phyloP scores from a whole-genome alignment of 2,888 invertebrate genomes.

The Trissolcus brochymenae region DNA sequence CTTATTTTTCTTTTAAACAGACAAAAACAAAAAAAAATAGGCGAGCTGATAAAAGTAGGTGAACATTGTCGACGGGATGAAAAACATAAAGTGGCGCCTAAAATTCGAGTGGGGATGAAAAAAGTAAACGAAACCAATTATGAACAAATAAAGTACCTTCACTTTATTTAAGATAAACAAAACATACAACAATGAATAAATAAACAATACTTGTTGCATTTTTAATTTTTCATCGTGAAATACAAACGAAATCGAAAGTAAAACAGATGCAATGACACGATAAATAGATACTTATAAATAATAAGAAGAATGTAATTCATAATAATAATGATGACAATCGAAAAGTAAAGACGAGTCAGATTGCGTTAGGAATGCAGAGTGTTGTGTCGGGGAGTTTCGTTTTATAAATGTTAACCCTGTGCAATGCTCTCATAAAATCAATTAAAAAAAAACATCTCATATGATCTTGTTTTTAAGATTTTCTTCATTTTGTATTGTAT shows the following conservation, averaged over 20 bases:
- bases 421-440: too few species aligned
- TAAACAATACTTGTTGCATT: conserved; percentile 28
- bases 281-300: conserved; percentile 24
- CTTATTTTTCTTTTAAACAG: not conserved
- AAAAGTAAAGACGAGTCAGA: conserved; percentile 10
- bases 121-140: conserved; percentile 42
- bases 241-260: conserved; percentile 49
- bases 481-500: too few species aligned
- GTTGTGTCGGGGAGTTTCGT: too few species aligned
- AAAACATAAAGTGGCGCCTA: too few species aligned
- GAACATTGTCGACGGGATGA: too few species aligned
- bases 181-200: conserved; percentile 55
- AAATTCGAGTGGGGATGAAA: conserved; percentile 1
- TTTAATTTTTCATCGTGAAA: conserved; percentile 17
- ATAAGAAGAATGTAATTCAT: conserved; percentile 32
- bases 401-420: too few species aligned
- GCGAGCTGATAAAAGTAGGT: too few species aligned
- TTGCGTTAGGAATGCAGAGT: conserved; percentile 8
- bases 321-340: not conserved
- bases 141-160: conserved; percentile 53
- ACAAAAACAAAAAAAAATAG: too few species aligned
- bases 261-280: conserved; percentile 27
- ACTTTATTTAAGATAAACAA: conserved; percentile 53
- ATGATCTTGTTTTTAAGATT: too few species aligned
- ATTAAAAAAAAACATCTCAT: too few species aligned